These are phyloP conservation scores for Steatornis caripensis DNA, from an alignment of 2,113 vertebrate genomes.

Conservation along the genomic window DNA sequence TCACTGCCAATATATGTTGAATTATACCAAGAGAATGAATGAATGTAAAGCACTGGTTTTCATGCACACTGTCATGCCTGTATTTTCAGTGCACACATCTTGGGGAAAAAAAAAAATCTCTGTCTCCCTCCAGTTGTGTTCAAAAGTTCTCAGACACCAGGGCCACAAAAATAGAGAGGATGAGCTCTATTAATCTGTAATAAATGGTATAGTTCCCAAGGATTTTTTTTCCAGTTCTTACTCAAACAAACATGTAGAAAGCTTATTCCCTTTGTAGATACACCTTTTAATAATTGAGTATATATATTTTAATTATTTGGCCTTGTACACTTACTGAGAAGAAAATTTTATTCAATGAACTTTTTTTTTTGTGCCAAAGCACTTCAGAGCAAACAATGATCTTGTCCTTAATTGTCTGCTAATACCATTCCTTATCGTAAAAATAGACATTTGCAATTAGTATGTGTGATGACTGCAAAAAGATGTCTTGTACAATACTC, in stretches of 20 bases:
- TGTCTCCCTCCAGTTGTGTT: accelerated
- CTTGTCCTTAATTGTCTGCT: neutral
- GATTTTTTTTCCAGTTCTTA: neutral
- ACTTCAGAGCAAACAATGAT: neutral
- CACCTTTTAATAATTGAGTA: neutral
- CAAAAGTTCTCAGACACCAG: neutral
- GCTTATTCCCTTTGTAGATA: neutral
- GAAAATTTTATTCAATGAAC: neutral
- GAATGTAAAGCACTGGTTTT: neutral
- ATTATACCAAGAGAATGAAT: neutral
- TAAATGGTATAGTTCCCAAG: neutral
- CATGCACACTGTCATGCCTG: neutral
- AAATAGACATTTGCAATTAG: slow-evolving; percentile 1
- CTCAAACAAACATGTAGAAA: neutral
- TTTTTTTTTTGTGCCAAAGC: neutral
- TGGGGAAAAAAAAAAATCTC: neutral
- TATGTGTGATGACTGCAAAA: neutral
- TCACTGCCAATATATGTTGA: neutral
- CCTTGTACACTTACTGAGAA: neutral
- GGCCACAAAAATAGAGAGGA: neutral
- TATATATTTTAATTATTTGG: neutral
- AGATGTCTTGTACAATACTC: neutral
- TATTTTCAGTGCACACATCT: neutral
- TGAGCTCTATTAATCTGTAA: neutral
- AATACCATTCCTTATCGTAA: neutral